Base-by-base conservation (phyloP, 1,140 invertebrate species). In the Trinorchestia longiramus region DNA sequence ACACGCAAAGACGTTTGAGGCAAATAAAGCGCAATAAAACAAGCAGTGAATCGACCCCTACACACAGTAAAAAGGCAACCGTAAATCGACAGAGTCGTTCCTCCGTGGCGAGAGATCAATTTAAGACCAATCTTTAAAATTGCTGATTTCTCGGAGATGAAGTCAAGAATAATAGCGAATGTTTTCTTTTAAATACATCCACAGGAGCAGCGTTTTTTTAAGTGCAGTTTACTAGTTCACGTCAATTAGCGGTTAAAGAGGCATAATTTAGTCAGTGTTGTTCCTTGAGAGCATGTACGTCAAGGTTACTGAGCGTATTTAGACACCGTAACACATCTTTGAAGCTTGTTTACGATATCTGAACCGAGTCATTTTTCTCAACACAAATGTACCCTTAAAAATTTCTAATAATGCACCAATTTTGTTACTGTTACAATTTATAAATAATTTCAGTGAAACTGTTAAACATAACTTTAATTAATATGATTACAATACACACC, bases 11-110 rank as follows among this genome's bases (percentile, higher is more conserved):
- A 77, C 62, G 62, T 77, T 15, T 36, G 62, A 19, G 62, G 62
- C 62, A 77, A n/a, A 77, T 77, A 77, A 77, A 77, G 62, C 36
- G 62, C 62, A 77, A 77, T 77, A 77, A 77, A 77, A 77, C 62
- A 77, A 36, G 62, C 62, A 77, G 62, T 77, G 36, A 19, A 77
- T 77, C 28, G 62, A 36, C 28, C 62, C 62, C 62, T 77, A 36
- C 62, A 77, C 62, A 77, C 62, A 1, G 62, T 36, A 77, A 77
- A 77, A 77, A 77, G 47, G 28, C 15, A 36, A 36, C 62, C 28
- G 11, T 77, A 77, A 77, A 77, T 77, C 62, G 62, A 11, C 15
- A 28, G 11, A 77, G 62, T 77, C 28, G 62, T 28, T 3, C 62
- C 62, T 77, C 28, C 11, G 28, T 36, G 62, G 15, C 62, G 62